These are phyloP conservation scores for Drosophila neutralis DNA, from an alignment of 2,888 invertebrate species.

Conservation along the genomic window DNA sequence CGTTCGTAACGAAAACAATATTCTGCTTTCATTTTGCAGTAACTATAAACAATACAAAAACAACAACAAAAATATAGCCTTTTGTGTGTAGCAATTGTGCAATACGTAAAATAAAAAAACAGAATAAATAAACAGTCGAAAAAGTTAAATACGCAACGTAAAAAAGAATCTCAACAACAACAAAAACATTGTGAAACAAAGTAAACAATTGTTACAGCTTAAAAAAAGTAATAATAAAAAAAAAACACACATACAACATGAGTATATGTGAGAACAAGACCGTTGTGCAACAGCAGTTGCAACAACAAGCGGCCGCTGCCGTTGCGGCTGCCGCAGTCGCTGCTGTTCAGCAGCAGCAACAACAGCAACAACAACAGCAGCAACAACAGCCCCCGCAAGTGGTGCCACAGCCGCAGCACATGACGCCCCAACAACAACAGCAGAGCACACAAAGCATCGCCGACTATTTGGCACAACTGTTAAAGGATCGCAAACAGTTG, in stretches of 20 bases:
- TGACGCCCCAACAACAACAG: slow-evolving; percentile 81
- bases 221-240: slow-evolving; percentile 28
- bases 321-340: slow-evolving; percentile 69
- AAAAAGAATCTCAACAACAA: slow-evolving; percentile 49
- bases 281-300: slow-evolving; percentile 79
- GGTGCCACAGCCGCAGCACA: slow-evolving; percentile 65
- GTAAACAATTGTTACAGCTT: slow-evolving; percentile 59
- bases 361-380: slow-evolving; percentile 42
- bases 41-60: slow-evolving; percentile 38
- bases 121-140: slow-evolving; percentile 52
- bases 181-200: slow-evolving; percentile 52
- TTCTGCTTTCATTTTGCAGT: slow-evolving; percentile 53
- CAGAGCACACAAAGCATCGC: slow-evolving; percentile 97
- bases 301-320: slow-evolving; percentile 74
- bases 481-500: slow-evolving; percentile 99
- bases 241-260: slow-evolving; percentile 62
- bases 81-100: slow-evolving; percentile 68
- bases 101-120: slow-evolving; percentile 55
- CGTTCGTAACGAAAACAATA: slow-evolving; percentile 39
- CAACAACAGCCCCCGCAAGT: slow-evolving; percentile 68
- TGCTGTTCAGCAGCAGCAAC: slow-evolving; percentile 62
- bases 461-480: slow-evolving; percentile 99
- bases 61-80: slow-evolving; percentile 35
- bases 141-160: slow-evolving; percentile 48
- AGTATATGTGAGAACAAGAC: slow-evolving; percentile 85